A percentile compares a stretch with the other conserved stretches of the same genome.
These are phyloP conservation scores for Sebastes iracundus DNA, from an alignment of 2,797 vertebrate species.

Conservation along the genomic window DNA sequence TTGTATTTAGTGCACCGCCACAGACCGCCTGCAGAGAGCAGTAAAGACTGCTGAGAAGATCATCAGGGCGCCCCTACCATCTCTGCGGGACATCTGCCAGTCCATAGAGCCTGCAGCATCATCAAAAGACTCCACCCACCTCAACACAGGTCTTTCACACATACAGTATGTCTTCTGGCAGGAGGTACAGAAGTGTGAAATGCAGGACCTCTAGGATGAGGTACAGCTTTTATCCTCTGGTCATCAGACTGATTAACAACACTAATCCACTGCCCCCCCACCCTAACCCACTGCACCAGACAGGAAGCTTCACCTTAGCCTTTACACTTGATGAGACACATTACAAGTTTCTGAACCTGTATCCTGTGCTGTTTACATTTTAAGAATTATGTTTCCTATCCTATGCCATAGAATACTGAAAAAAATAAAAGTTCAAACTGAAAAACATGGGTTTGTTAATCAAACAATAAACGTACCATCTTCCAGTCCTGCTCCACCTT, in stretches of 20 bases:
- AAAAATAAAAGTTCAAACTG: no score
- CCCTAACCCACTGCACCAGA: accelerated
- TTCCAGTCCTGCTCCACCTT: constrained; percentile 95
- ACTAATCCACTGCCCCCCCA: background rate
- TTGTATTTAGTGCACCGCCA: background rate
- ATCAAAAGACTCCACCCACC: background rate
- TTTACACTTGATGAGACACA: accelerated
- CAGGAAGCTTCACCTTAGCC: background rate
- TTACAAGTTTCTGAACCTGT: background rate
- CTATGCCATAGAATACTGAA: background rate
- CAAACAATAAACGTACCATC: constrained; percentile 83
- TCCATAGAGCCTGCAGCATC: background rate
- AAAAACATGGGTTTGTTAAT: background rate
- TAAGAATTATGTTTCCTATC: background rate
- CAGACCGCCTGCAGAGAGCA: background rate
- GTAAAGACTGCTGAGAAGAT: background rate
- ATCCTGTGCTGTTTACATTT: background rate
- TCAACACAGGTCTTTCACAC: background rate
- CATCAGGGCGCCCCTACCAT: accelerated
- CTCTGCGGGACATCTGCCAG: background rate
- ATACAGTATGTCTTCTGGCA: background rate
- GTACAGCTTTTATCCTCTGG: background rate
- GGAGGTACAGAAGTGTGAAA: background rate
- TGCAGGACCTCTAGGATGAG: background rate
- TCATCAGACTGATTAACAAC: background rate